Conservation (phyloP, 2,888 invertebrate genomes). For the Ennomos quercinarius region DNA sequence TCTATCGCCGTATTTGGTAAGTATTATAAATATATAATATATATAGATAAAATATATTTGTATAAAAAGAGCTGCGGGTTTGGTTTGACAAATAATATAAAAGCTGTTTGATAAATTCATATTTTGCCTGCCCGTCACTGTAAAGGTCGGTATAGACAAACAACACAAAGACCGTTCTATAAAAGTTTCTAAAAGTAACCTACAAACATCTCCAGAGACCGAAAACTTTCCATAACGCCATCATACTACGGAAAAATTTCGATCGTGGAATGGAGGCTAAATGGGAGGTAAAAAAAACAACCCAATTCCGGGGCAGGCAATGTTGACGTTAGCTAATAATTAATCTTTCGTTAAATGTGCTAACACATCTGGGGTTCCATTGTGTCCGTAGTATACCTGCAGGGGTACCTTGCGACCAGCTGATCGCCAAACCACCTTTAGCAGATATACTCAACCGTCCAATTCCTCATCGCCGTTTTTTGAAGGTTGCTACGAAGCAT, state of each 20-base stretch:
- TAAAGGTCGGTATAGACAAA: too few relatives aligned
- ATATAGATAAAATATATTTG: too few relatives aligned
- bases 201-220: too few relatives aligned
- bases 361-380: slow-evolving; percentile 7
- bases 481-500: not conserved
- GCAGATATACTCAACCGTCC: slow-evolving; percentile 26
- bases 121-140: too few relatives aligned
- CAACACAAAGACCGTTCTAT: too few relatives aligned
- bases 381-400: slow-evolving; percentile 12
- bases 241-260: too few relatives aligned
- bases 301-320: slow-evolving; percentile 17
- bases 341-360: slow-evolving; percentile 3
- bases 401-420: slow-evolving; percentile 8
- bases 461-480: slow-evolving; percentile 5
- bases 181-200: too few relatives aligned
- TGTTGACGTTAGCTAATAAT: slow-evolving; percentile 1
- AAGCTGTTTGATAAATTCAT: too few relatives aligned
- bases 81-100: too few relatives aligned
- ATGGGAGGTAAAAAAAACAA: slow-evolving; percentile 11
- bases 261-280: slow-evolving; percentile 24
- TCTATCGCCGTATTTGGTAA: too few relatives aligned
- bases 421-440: slow-evolving; percentile 16
- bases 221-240: not conserved
- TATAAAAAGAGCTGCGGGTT: too few relatives aligned
- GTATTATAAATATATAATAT: too few relatives aligned